Base-by-base conservation (phyloP, 2,797 vertebrate species). In the Picus viridis region DNA sequence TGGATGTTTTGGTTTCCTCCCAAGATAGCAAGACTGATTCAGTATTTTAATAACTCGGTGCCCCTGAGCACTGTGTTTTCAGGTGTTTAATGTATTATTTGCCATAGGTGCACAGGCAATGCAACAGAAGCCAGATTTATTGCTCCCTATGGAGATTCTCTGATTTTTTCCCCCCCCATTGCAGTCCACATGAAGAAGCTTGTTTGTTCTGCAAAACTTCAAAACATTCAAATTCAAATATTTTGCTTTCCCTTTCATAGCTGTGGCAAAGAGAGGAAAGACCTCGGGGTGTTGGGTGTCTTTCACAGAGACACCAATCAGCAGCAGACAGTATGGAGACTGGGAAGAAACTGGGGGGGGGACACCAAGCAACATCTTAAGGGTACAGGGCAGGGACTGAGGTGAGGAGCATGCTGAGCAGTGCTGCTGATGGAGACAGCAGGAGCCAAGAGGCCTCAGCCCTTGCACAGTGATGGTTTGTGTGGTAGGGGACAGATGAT, bases 201-300 rank as follows among this genome's bases (percentile, higher is more conserved):
- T 94, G 54, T 95, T 94, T 89, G 53, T 89, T 92, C 76, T 87
- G 53, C 29, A 85, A 32, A 92, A 87, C 87, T 92, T 94, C 62
- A 87, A 92, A 89, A 65, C 36, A 34, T 74, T 83, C 18, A 61
- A 64, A 83, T 89, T n/a, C 57, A 92, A 93, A 82, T 61, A 57
- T 89, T 92, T 83, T 78, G 26, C 77, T 67, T 81, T 86, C 51
- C 82, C 76, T 93, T 93, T 90, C 75, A 86, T 34, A 79, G 87
- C 73, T 83, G 51, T 80, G 47, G 47, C 51, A 84, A 83, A 56
- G 49, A 81, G 81, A 93, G 75, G 79, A 90, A 86, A 87, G 84
- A 74, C 56, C 51, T 80, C 62, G 45, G 54, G 62, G 51, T 75
- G 36, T 27, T 30, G 17, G 72, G 26, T 26, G 22, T 87, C 27